Base-by-base conservation (phyloP, 2,113 vertebrate species). In the Pterocles gutturalis region DNA sequence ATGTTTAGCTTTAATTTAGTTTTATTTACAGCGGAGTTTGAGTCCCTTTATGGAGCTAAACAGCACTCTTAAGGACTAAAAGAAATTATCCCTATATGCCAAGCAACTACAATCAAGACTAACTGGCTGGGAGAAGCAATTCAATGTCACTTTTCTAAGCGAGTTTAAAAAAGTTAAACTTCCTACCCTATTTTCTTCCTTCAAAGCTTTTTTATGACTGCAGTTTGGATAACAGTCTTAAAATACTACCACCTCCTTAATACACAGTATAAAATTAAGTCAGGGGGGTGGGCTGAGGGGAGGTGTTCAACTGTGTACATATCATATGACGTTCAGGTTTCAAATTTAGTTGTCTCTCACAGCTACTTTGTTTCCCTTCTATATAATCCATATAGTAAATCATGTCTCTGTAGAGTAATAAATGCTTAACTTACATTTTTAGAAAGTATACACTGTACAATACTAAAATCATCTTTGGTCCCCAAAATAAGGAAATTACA, bases 401-500 rank as follows among this genome's bases (percentile, higher is more conserved):
- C 79, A 57, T 7, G 16, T 76, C 80, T 95, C 89, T 73, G 18
- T 36, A 92, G 77, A 92, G 53, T 41, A 92, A 2, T 62, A 95
- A 92, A 87, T 81, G 92, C 80, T 94, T 80, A 80, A 85, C 48
- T 91, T 86, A 75, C 54, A 65, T 53, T 65, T 94, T 60, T 83
- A 75, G 69, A 45, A 92, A 96, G 55, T 38, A 77, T 84, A 89
- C n/a, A 64, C 72, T 92, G n/a, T 89, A 90, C 83, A 93, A 90
- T 22, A 81, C 61, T 90, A 93, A 89, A 93, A 89, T 87, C 13
- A 66, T 95, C 83, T 95, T 96, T 96, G 95, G 95, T 93, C 71
- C 54, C 20, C 36, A 77, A 91, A 92, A 73, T 22, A 51, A 81
- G 55, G 64, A 93, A 89, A 89, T 89, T n/a, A 67, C 57, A 95